phyloP scores from a whole-genome alignment of 2,113 vertebrate genomes.

The Albula glossodonta region DNA sequence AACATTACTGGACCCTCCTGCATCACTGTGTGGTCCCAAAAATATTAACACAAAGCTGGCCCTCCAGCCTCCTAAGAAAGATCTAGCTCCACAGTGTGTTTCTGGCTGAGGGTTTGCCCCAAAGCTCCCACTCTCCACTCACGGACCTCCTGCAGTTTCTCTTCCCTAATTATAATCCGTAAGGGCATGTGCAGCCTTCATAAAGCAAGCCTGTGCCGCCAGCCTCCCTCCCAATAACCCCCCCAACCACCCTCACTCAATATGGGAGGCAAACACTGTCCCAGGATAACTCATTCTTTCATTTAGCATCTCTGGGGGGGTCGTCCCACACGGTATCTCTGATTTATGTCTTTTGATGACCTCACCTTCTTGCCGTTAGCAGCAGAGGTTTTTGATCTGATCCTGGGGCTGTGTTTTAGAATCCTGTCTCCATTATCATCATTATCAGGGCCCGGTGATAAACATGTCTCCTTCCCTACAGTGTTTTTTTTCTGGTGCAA shows the following conservation, averaged over 20 bases:
- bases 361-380: neutral
- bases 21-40: no score
- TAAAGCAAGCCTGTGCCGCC: neutral
- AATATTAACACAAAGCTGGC: neutral
- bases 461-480: neutral
- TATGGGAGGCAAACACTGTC: neutral
- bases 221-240: neutral
- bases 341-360: constrained; percentile 16
- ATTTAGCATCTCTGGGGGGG: neutral
- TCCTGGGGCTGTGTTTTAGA: constrained; percentile 13
- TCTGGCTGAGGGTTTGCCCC: neutral
- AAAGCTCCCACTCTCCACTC: neutral
- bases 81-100: neutral
- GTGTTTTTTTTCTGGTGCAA: neutral
- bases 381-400: constrained; percentile 1
- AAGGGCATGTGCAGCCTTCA: constrained; percentile 4
- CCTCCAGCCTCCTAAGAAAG: no score
- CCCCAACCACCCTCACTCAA: neutral
- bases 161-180: constrained; percentile 8
- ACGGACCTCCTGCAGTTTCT: constrained; percentile 5
- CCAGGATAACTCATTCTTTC: constrained; percentile 4
- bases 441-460: neutral
- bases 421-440: neutral
- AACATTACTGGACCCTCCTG: no score
- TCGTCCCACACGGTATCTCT: neutral